A percentile compares a stretch with the other conserved stretches of the same genome.
Evolutionary conservation across 1,140 invertebrate genomes (phyloP).

Genomic region (Pomacea maculata): DNA sequence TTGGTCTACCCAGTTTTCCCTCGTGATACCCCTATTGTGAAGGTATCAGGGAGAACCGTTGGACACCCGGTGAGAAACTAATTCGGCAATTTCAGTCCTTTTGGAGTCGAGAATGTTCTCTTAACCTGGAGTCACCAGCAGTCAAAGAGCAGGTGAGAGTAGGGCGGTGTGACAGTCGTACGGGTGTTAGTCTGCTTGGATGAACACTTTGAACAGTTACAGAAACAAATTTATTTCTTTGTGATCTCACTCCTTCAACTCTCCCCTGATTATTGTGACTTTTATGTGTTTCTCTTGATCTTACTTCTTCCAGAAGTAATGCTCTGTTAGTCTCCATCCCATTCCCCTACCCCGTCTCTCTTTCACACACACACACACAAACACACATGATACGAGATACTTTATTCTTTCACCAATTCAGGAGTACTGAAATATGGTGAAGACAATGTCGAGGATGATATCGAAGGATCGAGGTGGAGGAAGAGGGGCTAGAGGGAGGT

Average conservation of each 20-base stretch:
- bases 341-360: neutral
- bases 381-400: no score
- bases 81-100: constrained; percentile 1
- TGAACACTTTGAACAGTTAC: no score
- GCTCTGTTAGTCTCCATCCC: neutral
- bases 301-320: neutral
- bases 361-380: neutral
- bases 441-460: neutral
- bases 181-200: no score
- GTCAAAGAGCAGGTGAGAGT: no score
- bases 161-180: no score
- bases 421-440: no score
- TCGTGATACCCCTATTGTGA: neutral
- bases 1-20: no score
- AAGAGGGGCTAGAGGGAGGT: neutral
- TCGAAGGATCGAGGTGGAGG: neutral
- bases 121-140: no score
- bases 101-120: no score
- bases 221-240: no score
- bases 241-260: neutral
- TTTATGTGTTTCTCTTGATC: neutral
- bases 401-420: no score
- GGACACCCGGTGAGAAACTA: constrained; percentile 2
- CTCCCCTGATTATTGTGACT: neutral
- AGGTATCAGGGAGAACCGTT: neutral